Percentiles rank a stretch among this genome's conserved stretches.
Conservation (phyloP, 2,888 invertebrate genomes). For the Dioctria linearis region DNA sequence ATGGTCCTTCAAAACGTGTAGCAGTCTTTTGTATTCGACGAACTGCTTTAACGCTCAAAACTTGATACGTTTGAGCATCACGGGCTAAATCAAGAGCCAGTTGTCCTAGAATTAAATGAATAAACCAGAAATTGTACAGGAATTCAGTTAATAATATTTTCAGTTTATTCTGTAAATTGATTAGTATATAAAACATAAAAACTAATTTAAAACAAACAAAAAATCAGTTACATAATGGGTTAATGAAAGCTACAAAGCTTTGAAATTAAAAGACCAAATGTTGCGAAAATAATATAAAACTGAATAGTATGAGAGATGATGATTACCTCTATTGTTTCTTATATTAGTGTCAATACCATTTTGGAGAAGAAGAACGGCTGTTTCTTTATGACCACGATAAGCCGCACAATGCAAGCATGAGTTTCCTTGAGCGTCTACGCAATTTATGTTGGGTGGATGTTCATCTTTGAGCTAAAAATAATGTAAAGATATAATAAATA, state of each 20-base stretch:
- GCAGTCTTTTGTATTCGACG: slow-evolving; percentile 75
- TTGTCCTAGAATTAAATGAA: slow-evolving; percentile 72
- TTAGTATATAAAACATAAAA: too few species aligned
- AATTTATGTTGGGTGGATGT: slow-evolving; percentile 77
- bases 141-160: too few species aligned
- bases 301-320: neutral
- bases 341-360: slow-evolving; percentile 78
- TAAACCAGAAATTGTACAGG: too few species aligned
- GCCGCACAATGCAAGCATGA: slow-evolving; percentile 79
- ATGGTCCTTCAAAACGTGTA: slow-evolving; percentile 76
- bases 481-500: neutral
- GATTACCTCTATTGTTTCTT: slow-evolving; percentile 75
- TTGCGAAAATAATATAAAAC: too few species aligned
- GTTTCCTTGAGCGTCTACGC: slow-evolving; percentile 77
- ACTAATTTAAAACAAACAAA: too few species aligned
- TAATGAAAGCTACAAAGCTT: too few species aligned
- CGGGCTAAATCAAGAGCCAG: slow-evolving; percentile 76
- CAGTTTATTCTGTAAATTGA: too few species aligned
- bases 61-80: slow-evolving; percentile 77
- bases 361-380: slow-evolving; percentile 77
- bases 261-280: too few species aligned
- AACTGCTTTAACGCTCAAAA: slow-evolving; percentile 77
- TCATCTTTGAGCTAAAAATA: slow-evolving; percentile 73
- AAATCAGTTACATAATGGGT: too few species aligned
- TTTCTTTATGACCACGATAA: slow-evolving; percentile 77